Conservation (phyloP, 2,797 vertebrate species). For the Halcyon chelicuti region DNA sequence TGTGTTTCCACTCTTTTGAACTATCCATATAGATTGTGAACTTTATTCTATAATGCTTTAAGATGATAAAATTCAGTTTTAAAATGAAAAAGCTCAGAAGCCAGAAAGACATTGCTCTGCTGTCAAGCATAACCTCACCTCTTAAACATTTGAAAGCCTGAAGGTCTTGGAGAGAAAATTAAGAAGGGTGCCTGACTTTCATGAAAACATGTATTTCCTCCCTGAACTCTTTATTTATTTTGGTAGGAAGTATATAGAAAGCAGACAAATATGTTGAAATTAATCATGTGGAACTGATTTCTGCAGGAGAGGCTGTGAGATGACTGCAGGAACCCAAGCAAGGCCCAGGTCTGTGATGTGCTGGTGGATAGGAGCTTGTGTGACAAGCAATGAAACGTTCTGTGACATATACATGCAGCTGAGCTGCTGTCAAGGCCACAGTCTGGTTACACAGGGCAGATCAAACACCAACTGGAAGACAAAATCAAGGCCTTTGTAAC, state of each 20-base stretch:
- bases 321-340: background rate
- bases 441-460: background rate
- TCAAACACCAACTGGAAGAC: background rate
- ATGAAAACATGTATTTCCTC: background rate
- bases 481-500: background rate
- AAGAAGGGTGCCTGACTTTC: background rate
- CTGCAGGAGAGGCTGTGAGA: background rate
- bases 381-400: accelerated
- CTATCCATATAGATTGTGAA: background rate
- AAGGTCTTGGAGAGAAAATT: background rate
- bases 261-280: background rate
- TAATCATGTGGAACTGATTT: background rate
- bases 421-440: background rate
- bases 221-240: background rate
- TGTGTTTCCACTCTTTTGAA: background rate
- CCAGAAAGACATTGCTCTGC: background rate
- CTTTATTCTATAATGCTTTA: background rate
- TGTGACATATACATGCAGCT: background rate
- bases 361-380: accelerated
- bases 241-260: background rate
- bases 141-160: background rate
- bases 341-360: background rate
- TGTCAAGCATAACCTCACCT: background rate
- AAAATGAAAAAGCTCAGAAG: background rate
- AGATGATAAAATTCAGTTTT: background rate